Conservation (phyloP, 2,113 vertebrate species). For the Onychorhynchus coronatus region DNA sequence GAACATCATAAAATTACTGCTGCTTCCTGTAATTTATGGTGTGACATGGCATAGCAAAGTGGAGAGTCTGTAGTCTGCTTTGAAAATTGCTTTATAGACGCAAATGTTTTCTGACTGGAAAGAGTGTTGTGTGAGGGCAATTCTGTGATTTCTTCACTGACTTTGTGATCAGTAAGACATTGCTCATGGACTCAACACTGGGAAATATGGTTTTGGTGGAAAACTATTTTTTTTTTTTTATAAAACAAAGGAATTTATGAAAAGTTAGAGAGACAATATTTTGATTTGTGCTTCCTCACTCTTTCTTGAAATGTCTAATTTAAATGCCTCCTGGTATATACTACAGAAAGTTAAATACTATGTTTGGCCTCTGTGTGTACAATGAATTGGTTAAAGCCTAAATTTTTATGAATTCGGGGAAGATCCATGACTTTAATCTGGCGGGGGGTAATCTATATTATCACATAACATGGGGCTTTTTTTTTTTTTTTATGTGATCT, state of each 20-base stretch:
- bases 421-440: neutral
- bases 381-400: neutral
- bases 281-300: neutral
- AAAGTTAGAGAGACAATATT: neutral
- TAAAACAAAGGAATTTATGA: neutral
- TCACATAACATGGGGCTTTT: neutral
- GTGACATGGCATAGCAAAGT: neutral
- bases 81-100: neutral
- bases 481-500: too few species aligned
- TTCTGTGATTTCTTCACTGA: neutral
- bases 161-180: accelerated
- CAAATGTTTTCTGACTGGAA: neutral
- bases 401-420: neutral
- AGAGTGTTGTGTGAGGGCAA: neutral
- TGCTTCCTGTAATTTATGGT: neutral
- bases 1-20: neutral
- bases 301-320: neutral
- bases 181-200: neutral
- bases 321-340: neutral
- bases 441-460: neutral
- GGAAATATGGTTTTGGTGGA: neutral
- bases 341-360: neutral
- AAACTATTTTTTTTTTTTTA: neutral
- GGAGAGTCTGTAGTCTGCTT: neutral
- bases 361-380: neutral